Base-by-base conservation (phyloP, 2,888 invertebrate genomes). In the Megaustenia siamemsis region DNA sequence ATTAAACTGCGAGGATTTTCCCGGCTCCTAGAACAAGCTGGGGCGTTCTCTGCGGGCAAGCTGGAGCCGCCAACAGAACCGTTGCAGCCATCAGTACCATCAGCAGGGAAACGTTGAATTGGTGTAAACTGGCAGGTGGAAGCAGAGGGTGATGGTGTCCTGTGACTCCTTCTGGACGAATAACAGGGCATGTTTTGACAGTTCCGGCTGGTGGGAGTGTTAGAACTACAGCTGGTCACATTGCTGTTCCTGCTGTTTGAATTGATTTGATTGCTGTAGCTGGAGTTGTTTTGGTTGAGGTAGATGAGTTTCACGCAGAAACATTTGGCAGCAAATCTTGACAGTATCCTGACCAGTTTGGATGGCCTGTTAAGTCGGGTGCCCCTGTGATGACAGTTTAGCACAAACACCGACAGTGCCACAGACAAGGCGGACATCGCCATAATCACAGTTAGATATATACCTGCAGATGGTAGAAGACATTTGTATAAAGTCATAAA, bases 381-480 rank as follows among this genome's bases (percentile, higher is more conserved):
- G 12, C 92, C 91, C 49, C 89, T 86, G 88, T 94, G 94, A 86
- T 94, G 94, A 81, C 94, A 91, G 88, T 94, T 94, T 8, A 94
- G 92, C 10, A 94, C 94, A 85, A 94, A 91, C 63, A 94, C 94
- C 21, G 94, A 94, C 78, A 94, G 90, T 5, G 93, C 91, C 28
- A 94, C 93, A 24, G 94, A 94, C 24, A 94, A 85, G 6, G 94
- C 94, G 43, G 94, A 94, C 90, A 94, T 93, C n/a, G 93, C 93
- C 94, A 94, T 94, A 43, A 94, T 94, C 38, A 94, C 91, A 28
- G 94, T 94, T 71, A 94, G 90, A 88, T 94, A 94, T 79, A 94
- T 93, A 43, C 94, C 94, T 94, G 90, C 35, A 63, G 60, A 24
- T 56, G 38, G 56, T 40, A 24, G 10, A 24, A 38, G 35, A 38